Conservation (phyloP, 2,888 invertebrate genomes). For the Lasioglossum malachurum region DNA sequence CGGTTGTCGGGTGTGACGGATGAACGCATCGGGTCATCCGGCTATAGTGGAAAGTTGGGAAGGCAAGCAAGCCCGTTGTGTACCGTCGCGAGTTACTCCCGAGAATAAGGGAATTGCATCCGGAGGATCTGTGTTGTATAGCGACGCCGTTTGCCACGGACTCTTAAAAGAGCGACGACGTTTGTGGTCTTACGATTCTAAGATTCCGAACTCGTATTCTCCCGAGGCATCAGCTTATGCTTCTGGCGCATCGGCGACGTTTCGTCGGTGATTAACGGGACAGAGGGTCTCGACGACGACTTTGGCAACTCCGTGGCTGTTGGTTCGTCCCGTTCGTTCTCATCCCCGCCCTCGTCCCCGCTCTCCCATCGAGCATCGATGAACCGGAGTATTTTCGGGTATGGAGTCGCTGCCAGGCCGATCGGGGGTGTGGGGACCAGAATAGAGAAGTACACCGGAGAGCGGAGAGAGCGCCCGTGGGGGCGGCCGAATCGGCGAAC, state of each 20-base stretch:
- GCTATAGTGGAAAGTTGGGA: not conserved
- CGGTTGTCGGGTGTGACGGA: not conserved
- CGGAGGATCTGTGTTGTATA: not conserved
- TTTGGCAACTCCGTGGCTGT: slow-evolving; percentile 41
- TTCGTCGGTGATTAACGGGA: slow-evolving; percentile 51
- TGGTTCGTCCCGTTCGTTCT: not conserved
- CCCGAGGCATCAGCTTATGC: slow-evolving; percentile 19
- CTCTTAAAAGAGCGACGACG: not conserved
- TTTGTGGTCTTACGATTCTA: not conserved
- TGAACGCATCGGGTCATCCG: not conserved
- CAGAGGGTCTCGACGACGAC: slow-evolving; percentile 39
- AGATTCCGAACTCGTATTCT: not conserved
- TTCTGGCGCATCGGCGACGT: slow-evolving; percentile 15
- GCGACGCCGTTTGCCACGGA: not conserved
- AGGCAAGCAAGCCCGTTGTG: not conserved
- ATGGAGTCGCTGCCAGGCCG: slow-evolving; percentile 58
- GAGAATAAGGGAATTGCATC: not conserved
- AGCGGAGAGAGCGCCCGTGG: slow-evolving; percentile 19
- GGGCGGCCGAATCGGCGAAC: not conserved
- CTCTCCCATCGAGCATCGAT: slow-evolving; percentile 80
- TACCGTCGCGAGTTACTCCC: not conserved
- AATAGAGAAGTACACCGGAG: slow-evolving; percentile 41
- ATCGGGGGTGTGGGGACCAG: slow-evolving; percentile 52
- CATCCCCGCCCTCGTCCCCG: slow-evolving; percentile 19
- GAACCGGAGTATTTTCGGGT: slow-evolving; percentile 74